phyloP scores from a whole-genome alignment of 2,888 invertebrate genomes.

The Fragum sueziense region DNA sequence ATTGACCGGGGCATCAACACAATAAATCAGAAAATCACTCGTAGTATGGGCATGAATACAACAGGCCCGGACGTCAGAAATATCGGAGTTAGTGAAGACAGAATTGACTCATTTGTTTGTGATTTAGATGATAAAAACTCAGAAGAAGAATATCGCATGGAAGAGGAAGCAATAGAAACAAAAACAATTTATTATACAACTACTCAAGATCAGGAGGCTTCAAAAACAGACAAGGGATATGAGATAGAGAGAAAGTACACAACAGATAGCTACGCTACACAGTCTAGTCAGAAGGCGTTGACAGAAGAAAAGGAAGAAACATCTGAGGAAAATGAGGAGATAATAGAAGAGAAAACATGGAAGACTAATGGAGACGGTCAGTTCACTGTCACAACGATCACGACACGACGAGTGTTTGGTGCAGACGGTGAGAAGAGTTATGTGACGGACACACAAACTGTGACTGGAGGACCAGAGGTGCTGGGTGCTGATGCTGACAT shows the following conservation, averaged over 20 bases:
- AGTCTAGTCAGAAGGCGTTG: constrained; percentile 3
- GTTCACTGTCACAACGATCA: constrained; percentile 64
- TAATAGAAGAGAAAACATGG: constrained; percentile 64
- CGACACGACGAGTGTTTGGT: constrained; percentile 50
- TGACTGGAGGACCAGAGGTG: constrained; percentile 56
- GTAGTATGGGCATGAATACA: constrained; percentile 58
- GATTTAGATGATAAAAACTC: constrained; percentile 59
- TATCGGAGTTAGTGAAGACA: constrained; percentile 64
- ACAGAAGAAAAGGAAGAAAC: constrained; percentile 27
- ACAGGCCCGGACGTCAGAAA: constrained; percentile 44
- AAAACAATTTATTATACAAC: constrained; percentile 55
- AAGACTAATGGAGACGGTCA: constrained; percentile 63
- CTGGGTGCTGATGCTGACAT: constrained; percentile 49
- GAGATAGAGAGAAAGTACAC: constrained; percentile 56
- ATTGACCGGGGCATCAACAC: constrained; percentile 60
- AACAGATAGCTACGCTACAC: constrained; percentile 28
- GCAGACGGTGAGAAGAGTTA: constrained; percentile 43
- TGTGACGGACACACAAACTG: constrained; percentile 53
- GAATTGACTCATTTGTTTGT: constrained; percentile 63
- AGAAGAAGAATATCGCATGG: constrained; percentile 62
- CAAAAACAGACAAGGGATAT: constrained; percentile 54
- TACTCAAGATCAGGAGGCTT: constrained; percentile 39
- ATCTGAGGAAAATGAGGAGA: constrained; percentile 52
- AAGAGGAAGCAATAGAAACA: constrained; percentile 60
- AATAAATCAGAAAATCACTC: constrained; percentile 39